These are phyloP conservation scores for Ceryle rudis DNA, from an alignment of 2,797 vertebrate species.

Conservation along the genomic window DNA sequence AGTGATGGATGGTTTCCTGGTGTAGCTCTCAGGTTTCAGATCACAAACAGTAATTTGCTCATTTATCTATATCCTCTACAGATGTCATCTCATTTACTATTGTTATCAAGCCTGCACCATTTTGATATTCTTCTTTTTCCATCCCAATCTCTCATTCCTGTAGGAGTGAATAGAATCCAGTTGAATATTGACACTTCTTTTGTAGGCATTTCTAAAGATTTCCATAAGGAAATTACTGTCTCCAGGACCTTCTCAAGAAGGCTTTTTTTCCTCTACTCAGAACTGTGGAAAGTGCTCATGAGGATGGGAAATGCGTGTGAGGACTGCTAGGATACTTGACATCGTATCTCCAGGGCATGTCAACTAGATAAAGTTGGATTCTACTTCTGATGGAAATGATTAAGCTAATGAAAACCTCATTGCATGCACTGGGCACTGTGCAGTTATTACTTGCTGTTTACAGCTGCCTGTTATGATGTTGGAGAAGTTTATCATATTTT, in stretches of 20 bases:
- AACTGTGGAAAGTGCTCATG: background rate
- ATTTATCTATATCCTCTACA: background rate
- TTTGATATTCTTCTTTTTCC: background rate
- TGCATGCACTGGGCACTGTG: background rate
- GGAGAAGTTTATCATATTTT: background rate
- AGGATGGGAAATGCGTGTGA: background rate
- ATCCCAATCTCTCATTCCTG: background rate
- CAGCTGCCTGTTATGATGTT: background rate
- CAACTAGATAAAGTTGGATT: background rate
- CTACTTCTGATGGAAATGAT: background rate
- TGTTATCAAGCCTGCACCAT: background rate
- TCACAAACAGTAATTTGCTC: background rate
- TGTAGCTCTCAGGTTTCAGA: background rate
- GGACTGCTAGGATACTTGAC: background rate
- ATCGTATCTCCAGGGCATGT: background rate
- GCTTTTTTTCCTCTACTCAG: background rate
- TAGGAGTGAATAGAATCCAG: background rate
- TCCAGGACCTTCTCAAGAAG: background rate
- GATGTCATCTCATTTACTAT: background rate
- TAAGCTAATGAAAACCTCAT: constrained; percentile 42
- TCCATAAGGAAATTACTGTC: background rate
- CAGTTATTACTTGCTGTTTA: constrained; percentile 11
- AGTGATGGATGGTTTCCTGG: background rate
- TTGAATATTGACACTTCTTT: background rate
- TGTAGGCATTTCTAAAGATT: background rate